These are phyloP conservation scores for Intellagama lesueurii DNA, from an alignment of 2,797 vertebrate genomes.

Conservation along the genomic window DNA sequence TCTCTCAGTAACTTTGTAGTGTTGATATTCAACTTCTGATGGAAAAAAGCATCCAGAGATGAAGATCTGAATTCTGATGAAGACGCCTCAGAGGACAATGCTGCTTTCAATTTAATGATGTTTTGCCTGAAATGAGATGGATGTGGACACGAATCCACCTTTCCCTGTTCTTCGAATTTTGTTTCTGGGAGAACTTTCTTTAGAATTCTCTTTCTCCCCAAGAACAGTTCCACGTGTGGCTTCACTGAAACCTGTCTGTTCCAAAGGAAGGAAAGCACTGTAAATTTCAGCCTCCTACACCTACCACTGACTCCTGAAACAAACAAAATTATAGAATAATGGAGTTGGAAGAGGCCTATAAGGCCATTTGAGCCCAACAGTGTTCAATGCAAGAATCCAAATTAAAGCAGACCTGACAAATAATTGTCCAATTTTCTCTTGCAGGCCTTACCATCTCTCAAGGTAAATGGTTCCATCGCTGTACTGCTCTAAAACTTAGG, in stretches of 20 bases:
- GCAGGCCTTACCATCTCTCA: too few relatives aligned
- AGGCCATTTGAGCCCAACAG: not conserved
- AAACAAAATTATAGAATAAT: too few relatives aligned
- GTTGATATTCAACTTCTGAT: not conserved
- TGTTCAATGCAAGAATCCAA: too few relatives aligned
- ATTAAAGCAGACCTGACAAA: too few relatives aligned
- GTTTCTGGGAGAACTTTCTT: not conserved
- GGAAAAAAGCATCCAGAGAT: not conserved
- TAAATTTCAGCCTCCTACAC: not conserved
- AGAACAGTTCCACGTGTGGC: not conserved
- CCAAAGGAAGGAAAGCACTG: not conserved
- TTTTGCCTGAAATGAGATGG: not conserved
- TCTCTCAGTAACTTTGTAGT: not conserved
- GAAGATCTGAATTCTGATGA: not conserved
- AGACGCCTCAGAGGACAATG: not conserved
- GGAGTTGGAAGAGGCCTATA: too few relatives aligned
- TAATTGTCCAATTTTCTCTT: too few relatives aligned
- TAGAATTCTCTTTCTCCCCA: not conserved
- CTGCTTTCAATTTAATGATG: not conserved
- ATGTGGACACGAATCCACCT: not conserved
- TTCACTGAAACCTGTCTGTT: not conserved
- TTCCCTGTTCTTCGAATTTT: not conserved
- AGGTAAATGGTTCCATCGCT: too few relatives aligned
- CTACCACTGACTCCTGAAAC: not conserved
- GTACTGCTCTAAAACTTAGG: too few relatives aligned